These are phyloP conservation scores for Acanthosepion pharaonis DNA, from an alignment of 2,888 invertebrate species.

Conservation along the genomic window DNA sequence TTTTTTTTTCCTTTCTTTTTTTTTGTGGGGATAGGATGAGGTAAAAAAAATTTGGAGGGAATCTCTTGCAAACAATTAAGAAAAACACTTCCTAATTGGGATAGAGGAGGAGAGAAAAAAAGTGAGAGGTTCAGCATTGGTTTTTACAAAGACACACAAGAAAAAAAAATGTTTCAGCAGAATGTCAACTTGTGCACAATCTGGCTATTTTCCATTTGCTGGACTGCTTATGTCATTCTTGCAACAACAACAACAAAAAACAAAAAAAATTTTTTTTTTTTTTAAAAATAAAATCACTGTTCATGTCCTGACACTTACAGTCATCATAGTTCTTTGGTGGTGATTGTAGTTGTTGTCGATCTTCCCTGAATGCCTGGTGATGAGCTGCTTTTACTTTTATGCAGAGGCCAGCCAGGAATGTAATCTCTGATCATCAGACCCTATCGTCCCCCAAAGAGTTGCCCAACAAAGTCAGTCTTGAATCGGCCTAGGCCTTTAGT, in stretches of 20 bases:
- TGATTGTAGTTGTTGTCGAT: not conserved
- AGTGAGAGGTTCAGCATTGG: not conserved
- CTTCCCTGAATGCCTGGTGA: not conserved
- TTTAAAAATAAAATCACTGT: no score
- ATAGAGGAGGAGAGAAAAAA: not conserved
- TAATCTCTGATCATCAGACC: not conserved
- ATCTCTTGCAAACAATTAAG: not conserved
- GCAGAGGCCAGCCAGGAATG: not conserved
- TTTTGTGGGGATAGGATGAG: not conserved
- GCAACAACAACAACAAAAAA: no score
- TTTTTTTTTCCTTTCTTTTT: no score
- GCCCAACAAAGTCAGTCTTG: not conserved
- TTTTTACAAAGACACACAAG: not conserved
- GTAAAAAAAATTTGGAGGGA: not conserved
- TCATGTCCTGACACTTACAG: no score
- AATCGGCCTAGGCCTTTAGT: not conserved
- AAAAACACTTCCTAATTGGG: not conserved
- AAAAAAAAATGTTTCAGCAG: not conserved
- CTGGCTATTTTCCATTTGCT: constrained; percentile 13
- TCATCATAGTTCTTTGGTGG: no score
- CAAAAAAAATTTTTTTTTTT: no score
- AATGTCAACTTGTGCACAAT: not conserved
- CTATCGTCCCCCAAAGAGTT: not conserved
- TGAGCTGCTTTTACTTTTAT: not conserved
- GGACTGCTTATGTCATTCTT: not conserved